Base-by-base conservation (phyloP, 1,140 invertebrate species). In the Pectinophora gossypiella region DNA sequence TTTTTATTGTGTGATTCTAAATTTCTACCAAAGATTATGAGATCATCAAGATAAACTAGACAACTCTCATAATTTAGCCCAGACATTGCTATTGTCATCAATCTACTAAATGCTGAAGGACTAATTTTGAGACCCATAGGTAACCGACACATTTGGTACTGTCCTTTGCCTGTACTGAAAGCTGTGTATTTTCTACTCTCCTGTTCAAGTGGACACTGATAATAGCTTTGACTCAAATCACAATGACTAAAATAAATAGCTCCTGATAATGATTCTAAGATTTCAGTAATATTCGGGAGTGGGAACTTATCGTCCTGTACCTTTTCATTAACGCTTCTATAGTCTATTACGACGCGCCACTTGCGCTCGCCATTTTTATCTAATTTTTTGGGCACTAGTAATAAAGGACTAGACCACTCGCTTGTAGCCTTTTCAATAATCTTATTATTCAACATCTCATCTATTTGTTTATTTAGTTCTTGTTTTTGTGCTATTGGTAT, bases 211-310 rank as follows among this genome's bases (percentile, higher is more conserved):
- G 62, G 49, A 18, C 89, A 59, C 54, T 90, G 85, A 68, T 76
- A 85, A 60, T 85, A 90, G 0, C 89, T 87, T 21, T 58, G 54
- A n/a, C n/a, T 35, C 10, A 68, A 54, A 50, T 61, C 60, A 36
- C 56, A 59, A 60, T 62, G 56, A 27, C 40, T 16, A 47, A 61
- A 60, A 51, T 68, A 62, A n/a, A 51, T 16, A 19, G 54, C 43
- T 12, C 61, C 57, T n/a, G 35, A 46, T 36, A 67, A 46, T 3
- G 47, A 54, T 51, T 67, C 52, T 21, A 68, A 40, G 35, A 71
- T 67, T 36, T 65, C 65, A n/a, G 19, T 44, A 3, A 44, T 44
- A 20, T 44, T 44, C 4, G 42, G 42, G 1, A 44, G 19, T n/a
- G 42, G 42, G 42, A 44, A 44, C 13, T 44, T 44, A 15, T 44